Percentiles rank a stretch among this genome's conserved stretches.
Evolutionary conservation across 1,140 invertebrate species (phyloP).

Genomic region (Andrena cerasifolii): DNA sequence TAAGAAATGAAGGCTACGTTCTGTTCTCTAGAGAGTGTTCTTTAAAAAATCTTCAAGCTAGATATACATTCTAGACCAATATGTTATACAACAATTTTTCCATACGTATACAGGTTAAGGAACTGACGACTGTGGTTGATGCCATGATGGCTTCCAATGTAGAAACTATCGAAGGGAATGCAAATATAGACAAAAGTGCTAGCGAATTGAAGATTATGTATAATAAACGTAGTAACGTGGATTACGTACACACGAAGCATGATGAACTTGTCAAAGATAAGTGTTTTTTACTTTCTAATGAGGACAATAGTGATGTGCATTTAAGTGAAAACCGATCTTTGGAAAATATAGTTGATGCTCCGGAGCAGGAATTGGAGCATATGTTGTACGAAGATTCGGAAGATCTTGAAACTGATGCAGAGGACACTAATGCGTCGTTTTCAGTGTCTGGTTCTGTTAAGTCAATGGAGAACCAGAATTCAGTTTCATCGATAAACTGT

Average conservation of each 20-base stretch:
- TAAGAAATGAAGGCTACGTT: not conserved
- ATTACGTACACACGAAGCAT: constrained; percentile 40
- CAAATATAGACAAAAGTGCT: constrained; percentile 21
- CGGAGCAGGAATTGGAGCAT: constrained; percentile 61
- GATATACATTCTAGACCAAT: not conserved
- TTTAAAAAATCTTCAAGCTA: constrained; percentile 20
- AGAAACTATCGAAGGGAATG: constrained; percentile 24
- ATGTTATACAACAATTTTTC: constrained; percentile 12
- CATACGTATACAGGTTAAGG: constrained; percentile 77
- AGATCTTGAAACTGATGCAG: constrained; percentile 10
- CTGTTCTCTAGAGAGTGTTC: not conserved
- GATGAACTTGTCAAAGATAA: constrained; percentile 38
- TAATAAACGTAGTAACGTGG: constrained; percentile 12
- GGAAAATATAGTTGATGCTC: constrained; percentile 42
- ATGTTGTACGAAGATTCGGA: constrained; percentile 62
- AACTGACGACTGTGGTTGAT: constrained; percentile 76
- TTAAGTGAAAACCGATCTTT: constrained; percentile 37
- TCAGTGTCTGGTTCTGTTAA: constrained; percentile 19
- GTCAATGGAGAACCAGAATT: constrained; percentile 8
- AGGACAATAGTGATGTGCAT: constrained; percentile 41
- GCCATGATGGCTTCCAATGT: constrained; percentile 69
- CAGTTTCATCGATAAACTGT: not conserved
- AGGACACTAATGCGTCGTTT: constrained; percentile 18
- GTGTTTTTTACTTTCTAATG: constrained; percentile 16
- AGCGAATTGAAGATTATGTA: constrained; percentile 21